Evolutionary conservation across 92 coral and sea anemone species (phyloP), one percentile per base, ranked within the genome.

Genomic region (Parazoanthus swiftii): DNA sequence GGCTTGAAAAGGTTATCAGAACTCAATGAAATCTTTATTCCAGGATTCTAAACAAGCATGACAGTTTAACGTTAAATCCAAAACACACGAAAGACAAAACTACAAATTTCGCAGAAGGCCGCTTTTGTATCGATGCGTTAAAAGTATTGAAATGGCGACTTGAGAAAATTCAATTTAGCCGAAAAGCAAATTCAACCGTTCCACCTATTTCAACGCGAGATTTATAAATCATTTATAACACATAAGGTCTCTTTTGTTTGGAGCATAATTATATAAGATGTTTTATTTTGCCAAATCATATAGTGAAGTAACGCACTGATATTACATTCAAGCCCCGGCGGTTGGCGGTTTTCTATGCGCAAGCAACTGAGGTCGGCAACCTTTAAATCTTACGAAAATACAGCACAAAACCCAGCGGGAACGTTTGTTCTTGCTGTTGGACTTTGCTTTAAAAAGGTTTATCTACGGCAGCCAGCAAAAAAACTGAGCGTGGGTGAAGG

Each of bases 211-310:
- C 87, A 84, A 35, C 46, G 87, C 66, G 36, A 36, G 87, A 70
- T 84, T 72, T 84, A 84, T 84, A 44, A 84, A 84, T 84, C 87
- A 84, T 84, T 84, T 13, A 84, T 70, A 84, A 20, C 79, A 72
- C 87, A 84, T 72, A 84, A 84, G 80, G 87, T 46, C 79, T 29
- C 87, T 29, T 84, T 84, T 84, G 87, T 84, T 84, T 84, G 33
- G 78, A 71, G 44, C 87, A 84, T 84, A 84, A 84, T 84, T 71
- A 84, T 84, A 84, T 84, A 84, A 84, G 87, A 84, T 71, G 87
- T 74, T 84, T 84, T 71, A 70, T 84, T 84, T 84, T 72, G 68
- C 68, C 65, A 71, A 84, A 46, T 84, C 68, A 84, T 23, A 48
- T 23, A 84, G 87, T 7, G 37, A 36, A 72, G 79, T 29, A 71